Evolutionary conservation across 2,797 vertebrate genomes (phyloP), one percentile per base, ranked within the genome.

Genomic region (Phataginus tetradactyla): DNA sequence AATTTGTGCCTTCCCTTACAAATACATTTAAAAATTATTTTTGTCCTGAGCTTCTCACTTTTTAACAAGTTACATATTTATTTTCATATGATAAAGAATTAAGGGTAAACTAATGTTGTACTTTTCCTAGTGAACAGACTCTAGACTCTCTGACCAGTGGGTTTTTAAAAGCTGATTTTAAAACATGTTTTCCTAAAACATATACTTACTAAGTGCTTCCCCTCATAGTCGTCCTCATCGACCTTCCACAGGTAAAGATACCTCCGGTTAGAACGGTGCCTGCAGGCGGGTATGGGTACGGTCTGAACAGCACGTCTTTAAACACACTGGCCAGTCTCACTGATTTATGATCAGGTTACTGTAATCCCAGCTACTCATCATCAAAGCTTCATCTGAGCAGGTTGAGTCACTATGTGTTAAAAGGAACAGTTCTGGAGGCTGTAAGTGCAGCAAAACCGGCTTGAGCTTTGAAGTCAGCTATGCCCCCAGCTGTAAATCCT

Each of bases 1-100:
- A 27, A 89, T 69, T 74, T 7, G 3, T 68, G 71, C 20, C 90
- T 96, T 91, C n/a, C 57, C 69, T 75, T 78, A 42, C 53, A 88
- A 81, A 83, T 25, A 42, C 20, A 89, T 71, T 64, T 29, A 39
- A 78, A 84, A 42, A 32, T 1, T 11, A 39, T 63, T 91, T 63
- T 83, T 61, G 39, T 42, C 63, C 32, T 12, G 51, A 63, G 25
- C 34, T 42, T 71, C 74, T 72, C 32, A 51, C 11, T 72, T 71
- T 86, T 91, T 14, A 75, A 69, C 84, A 90, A 23, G 51, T 45
- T 83, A 39, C 23, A 66, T 86, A 78, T 49, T 90, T 79, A 42
- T 29, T 57, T n/a, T 79, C 23, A 42, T 71, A 29, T 69, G 49
- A 87, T 42, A 78, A 95, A 81, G 11, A 95, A 85, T 68, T 32